Base-by-base conservation (phyloP, 2,113 vertebrate genomes). In the Podilymbus podiceps region DNA sequence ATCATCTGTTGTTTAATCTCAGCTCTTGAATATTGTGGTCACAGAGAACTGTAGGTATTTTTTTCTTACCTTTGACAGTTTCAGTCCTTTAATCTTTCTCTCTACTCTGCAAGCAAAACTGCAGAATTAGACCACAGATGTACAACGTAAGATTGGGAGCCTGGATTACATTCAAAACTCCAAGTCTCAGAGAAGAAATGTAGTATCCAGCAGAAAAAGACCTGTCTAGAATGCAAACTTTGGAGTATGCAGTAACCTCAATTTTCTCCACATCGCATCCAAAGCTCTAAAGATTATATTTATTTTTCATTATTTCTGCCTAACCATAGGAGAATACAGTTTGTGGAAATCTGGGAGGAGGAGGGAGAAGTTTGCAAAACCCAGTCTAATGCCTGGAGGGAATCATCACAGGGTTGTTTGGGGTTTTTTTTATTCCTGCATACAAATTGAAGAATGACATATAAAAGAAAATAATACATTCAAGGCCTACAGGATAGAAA, bases 71-170 rank as follows among this genome's bases (percentile, higher is more conserved):
- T 91, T 78, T 78, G 59, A 47, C 40, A 55, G 46, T 77, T 58
- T 58, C 35, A 47, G 28, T 52, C 33, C 27, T 59, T 85, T 87
- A 46, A 53, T 89, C 31, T 74, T 87, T 38, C 63, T 58, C 23
- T 90, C 22, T 59, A 28, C 17, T 23, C n/a, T 62, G 38, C 12
- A 55, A 67, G 11, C 35, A 86, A 31, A 91, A 46, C 76, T 66
- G 11, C 84, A 80, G 76, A 89, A 88, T 55, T 75, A 85, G 53
- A 96, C 93, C 84, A 91, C 90, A 95, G 85, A 79, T 16, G 24
- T 68, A 69, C 52, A 84, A 84, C 89, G 93, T 90, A 68, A 81
- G 82, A 93, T 5, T 63, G 86, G 85, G 42, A 83, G 28, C 81
- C 95, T 81, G 89, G 83, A 78, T 75, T 66, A 6, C 23, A 33